Base-by-base conservation (phyloP, 92 coral and sea anemone genomes). In the Palythoa caribaeorum region DNA sequence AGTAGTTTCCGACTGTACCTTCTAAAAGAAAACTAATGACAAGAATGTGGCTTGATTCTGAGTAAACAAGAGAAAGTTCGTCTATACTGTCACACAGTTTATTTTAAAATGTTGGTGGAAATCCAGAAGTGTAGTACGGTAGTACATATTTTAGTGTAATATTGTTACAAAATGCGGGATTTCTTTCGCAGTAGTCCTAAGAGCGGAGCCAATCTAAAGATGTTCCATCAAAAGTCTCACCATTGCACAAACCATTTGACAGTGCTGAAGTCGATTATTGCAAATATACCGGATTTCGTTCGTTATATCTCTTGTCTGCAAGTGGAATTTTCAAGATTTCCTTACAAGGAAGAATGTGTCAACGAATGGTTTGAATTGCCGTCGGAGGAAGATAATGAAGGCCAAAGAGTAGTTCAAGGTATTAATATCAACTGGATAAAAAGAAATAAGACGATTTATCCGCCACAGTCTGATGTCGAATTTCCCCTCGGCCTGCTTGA, bases 361-460 rank as follows among this genome's bases (percentile, higher is more conserved):
- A 38, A 70, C 39, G 36, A 84, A 68, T 89, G 92, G 92, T 84
- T 89, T 55, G 3, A 60, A 52, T 35, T 77, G 21, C 3, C 47
- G 19, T 5, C 21, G 39, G 21, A 71, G 10, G 71, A 90, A 62
- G 39, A 62, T 2, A 51, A 78, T 38, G 38, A 57, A 73, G 84
- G 51, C 37, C 36, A 21, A 20, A 60, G 66, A 38, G 50, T 39
- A n/a, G 62, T 65, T 5, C 72, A 80, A 16, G 84, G 74, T 53
- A 70, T 87, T 16, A 90, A 90, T 47, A 73, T 84, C 2, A 68
- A 68, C 19, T 17, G 54, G 15, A 71, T 74, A 36, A 44, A 28
- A 6, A 7, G 40, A 9, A 60, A 17, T 40, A 73, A 3, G 3
- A 73, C n/a, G 6, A 52, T 36, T 5, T 66, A 90, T 20, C 84